phyloP scores from a whole-genome alignment of 53 echinoderm and acorn worm genomes.

The Temnopleurus reevesii region DNA sequence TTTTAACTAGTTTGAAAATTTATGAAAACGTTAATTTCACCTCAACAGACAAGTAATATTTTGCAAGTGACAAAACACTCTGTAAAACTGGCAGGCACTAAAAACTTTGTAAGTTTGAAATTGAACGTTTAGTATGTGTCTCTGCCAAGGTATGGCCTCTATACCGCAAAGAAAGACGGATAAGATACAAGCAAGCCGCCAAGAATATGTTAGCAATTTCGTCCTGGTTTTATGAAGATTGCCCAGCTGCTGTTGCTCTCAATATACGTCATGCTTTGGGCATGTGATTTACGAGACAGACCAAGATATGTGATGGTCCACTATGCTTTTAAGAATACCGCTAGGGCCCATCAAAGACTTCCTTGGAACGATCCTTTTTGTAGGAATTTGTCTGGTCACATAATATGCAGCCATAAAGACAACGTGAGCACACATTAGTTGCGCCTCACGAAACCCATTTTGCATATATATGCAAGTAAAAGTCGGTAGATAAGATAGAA shows the following conservation, averaged over 20 bases:
- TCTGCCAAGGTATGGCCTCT: not conserved
- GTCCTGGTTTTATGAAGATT: constrained; percentile 23
- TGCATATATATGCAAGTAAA: no score
- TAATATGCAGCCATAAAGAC: not conserved
- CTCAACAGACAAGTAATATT: no score
- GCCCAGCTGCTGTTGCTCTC: constrained; percentile 41
- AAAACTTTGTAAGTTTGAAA: no score
- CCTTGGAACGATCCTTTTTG: not conserved
- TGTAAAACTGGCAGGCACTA: no score
- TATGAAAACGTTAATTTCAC: no score
- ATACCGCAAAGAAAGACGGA: not conserved
- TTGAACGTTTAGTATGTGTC: no score
- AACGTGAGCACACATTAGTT: not conserved
- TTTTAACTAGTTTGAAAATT: no score
- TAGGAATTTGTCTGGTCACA: no score
- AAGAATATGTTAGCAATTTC: constrained; percentile 35
- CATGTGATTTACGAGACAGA: constrained; percentile 19
- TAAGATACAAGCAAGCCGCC: constrained; percentile 10
- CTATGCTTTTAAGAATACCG: constrained; percentile 3
- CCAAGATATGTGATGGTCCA: constrained; percentile 21
- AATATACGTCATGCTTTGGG: constrained; percentile 37
- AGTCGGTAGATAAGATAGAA: no score
- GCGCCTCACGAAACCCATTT: not conserved
- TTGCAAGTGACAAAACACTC: no score
- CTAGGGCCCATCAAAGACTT: not conserved